A percentile compares a stretch with the other conserved stretches of the same genome.
These are phyloP conservation scores for Lamprologus sp. DNA, from an alignment of 2,113 vertebrate genomes.

Conservation along the genomic window DNA sequence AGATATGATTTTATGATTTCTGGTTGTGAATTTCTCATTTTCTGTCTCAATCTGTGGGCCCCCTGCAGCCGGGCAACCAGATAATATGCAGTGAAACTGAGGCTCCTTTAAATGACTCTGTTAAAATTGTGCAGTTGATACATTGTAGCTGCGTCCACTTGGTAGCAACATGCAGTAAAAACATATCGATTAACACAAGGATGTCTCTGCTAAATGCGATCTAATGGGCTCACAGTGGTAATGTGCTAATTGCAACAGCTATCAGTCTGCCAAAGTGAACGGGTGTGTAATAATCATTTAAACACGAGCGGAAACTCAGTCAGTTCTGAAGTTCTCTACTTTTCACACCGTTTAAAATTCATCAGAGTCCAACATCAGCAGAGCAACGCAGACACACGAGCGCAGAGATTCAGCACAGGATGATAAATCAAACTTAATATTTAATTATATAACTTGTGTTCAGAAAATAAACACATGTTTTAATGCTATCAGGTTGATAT, in stretches of 20 bases:
- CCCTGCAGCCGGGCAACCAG: neutral
- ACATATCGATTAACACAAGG: neutral
- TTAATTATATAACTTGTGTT: neutral
- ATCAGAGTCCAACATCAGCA: neutral
- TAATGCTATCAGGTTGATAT: neutral
- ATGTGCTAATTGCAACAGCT: neutral
- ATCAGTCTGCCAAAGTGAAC: neutral
- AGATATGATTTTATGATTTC: neutral
- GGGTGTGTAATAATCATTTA: neutral
- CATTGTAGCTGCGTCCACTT: neutral
- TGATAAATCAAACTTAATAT: neutral
- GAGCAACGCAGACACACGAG: neutral
- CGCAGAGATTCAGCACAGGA: neutral
- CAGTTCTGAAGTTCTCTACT: no score
- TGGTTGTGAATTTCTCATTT: neutral
- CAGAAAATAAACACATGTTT: neutral
- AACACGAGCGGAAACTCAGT: no score
- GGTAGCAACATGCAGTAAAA: neutral
- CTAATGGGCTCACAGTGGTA: neutral
- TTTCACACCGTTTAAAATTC: neutral
- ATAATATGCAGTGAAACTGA: neutral
- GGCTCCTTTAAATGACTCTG: neutral
- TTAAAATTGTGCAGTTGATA: neutral
- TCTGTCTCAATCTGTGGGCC: neutral
- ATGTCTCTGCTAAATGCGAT: neutral